phyloP scores from a whole-genome alignment of 2,888 invertebrate genomes.

The Hemithea aestivaria region DNA sequence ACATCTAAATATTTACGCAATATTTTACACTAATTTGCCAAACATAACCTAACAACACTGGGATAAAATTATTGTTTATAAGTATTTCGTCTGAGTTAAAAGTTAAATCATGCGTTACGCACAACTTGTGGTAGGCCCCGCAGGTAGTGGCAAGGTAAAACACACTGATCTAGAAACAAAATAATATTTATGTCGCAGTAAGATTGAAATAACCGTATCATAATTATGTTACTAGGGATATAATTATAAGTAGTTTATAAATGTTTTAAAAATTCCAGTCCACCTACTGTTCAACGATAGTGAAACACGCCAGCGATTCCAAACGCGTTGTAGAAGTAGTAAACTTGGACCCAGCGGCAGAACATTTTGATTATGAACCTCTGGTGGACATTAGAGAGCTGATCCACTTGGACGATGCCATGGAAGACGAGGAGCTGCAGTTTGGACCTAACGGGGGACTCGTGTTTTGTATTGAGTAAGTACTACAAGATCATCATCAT shows the following conservation, averaged over 20 bases:
- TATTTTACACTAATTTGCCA: no score
- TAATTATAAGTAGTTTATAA: no score
- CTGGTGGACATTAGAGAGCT: conserved; percentile 91
- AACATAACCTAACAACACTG: no score
- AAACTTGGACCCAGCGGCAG: conserved; percentile 99
- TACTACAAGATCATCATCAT: conserved; percentile 19
- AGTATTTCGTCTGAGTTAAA: no score
- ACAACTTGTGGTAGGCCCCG: conserved; percentile 97
- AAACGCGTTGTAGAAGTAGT: conserved; percentile 90
- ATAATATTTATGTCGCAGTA: no score
- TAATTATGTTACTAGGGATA: no score
- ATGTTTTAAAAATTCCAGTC: conserved; percentile 89
- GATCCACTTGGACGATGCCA: conserved; percentile 96
- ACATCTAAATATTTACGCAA: no score
- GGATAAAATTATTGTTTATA: no score
- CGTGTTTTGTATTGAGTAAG: conserved; percentile 95
- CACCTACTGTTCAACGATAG: conserved; percentile 94
- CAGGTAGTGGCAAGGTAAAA: conserved; percentile 96
- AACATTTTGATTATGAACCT: conserved; percentile 95
- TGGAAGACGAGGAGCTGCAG: conserved; percentile 96
- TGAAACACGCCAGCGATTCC: conserved; percentile 88
- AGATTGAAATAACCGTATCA: no score
- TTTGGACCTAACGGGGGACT: conserved; percentile 99
- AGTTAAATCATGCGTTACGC: conserved; percentile 95
- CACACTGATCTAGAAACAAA: no score